Conservation (phyloP, 2,113 vertebrate species). For the Phodopus roborovskii region DNA sequence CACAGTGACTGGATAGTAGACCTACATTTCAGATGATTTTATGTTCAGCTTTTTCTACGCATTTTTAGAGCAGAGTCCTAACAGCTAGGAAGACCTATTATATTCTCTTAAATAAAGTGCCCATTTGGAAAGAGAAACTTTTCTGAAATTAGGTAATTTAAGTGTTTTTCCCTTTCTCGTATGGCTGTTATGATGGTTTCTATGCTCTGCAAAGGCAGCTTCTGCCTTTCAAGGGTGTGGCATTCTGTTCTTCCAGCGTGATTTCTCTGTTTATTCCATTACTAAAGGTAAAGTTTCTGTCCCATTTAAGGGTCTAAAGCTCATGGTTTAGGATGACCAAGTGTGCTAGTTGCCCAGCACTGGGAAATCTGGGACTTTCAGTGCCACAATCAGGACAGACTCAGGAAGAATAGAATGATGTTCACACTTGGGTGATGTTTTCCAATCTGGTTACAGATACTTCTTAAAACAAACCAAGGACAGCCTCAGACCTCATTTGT, state of each 20-base stretch:
- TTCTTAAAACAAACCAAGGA: neutral
- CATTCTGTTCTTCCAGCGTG: neutral
- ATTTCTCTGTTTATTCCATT: neutral
- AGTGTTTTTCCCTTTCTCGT: neutral
- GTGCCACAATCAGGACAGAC: neutral
- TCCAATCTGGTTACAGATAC: neutral
- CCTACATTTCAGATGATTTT: neutral
- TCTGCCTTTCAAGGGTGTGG: neutral
- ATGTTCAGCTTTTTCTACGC: slow-evolving; percentile 27
- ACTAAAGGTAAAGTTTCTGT: neutral
- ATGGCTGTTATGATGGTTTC: slow-evolving; percentile 10
- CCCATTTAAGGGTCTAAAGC: neutral
- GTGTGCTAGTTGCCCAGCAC: neutral
- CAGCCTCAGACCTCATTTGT: neutral
- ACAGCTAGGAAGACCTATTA: neutral
- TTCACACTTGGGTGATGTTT: neutral
- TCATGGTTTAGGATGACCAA: neutral
- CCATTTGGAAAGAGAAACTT: slow-evolving; percentile 44
- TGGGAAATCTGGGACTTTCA: neutral
- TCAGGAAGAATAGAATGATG: neutral
- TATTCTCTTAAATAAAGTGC: slow-evolving; percentile 39
- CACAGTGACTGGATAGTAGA: neutral
- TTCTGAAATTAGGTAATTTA: slow-evolving; percentile 45
- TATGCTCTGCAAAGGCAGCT: neutral
- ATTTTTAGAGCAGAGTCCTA: slow-evolving; percentile 30